phyloP scores from a whole-genome alignment of 2,797 vertebrate species.

The Amphiprion clarkii region DNA sequence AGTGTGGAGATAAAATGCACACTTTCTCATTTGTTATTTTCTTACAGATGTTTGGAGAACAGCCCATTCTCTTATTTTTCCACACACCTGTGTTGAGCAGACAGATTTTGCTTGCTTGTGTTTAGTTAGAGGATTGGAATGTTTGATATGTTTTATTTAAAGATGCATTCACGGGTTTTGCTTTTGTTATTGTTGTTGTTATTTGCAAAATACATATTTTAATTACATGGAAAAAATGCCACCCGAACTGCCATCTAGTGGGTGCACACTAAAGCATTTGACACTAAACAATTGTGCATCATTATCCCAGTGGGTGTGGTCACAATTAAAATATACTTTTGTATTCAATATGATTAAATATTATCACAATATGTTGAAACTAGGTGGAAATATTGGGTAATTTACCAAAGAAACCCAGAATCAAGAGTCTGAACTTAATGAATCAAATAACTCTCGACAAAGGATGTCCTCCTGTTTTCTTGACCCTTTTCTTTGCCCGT shows the following conservation, averaged over 20 bases:
- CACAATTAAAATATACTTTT: slow-evolving; percentile 7
- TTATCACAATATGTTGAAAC: not conserved
- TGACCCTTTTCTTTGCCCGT: slow-evolving; percentile 39
- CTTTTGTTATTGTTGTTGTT: not conserved
- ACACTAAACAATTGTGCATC: not conserved
- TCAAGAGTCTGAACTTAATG: slow-evolving; percentile 13
- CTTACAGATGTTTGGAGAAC: not conserved
- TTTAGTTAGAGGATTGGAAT: not conserved
- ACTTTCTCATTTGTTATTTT: not conserved
- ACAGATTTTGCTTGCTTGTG: not conserved
- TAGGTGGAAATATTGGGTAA: not conserved
- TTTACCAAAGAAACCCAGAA: slow-evolving; percentile 5
- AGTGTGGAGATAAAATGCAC: not conserved
- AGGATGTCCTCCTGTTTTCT: slow-evolving; percentile 21
- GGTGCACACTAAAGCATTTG: not conserved
- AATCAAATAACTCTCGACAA: slow-evolving; percentile 22
- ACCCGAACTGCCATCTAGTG: slow-evolving; percentile 7
- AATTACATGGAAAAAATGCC: not conserved
- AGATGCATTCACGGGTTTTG: slow-evolving; percentile 7
- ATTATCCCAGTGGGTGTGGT: slow-evolving; percentile 5
- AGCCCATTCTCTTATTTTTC: not conserved
- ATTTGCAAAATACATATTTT: not conserved
- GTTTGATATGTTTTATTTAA: slow-evolving; percentile 17
- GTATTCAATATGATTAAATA: not conserved
- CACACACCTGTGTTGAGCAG: slow-evolving; percentile 3